These are phyloP conservation scores for Cartodere bifasciata DNA, from an alignment of 2,888 invertebrate species.

Conservation along the genomic window DNA sequence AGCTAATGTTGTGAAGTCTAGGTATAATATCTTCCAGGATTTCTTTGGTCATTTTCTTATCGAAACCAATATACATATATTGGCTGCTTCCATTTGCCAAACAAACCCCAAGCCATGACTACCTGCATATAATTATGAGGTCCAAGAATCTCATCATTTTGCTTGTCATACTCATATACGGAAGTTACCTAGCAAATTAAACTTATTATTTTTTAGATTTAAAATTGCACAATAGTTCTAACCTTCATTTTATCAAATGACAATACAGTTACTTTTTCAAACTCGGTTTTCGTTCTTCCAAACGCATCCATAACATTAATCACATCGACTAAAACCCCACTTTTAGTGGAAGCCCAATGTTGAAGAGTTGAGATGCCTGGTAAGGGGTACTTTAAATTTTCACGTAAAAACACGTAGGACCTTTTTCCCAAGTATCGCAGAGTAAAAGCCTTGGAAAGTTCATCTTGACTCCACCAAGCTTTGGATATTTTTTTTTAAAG, in stretches of 20 bases:
- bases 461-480: conserved; percentile 11
- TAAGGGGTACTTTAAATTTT: conserved; percentile 16
- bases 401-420: conserved; percentile 14
- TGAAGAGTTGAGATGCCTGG: conserved; percentile 16
- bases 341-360: conserved; percentile 16
- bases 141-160: conserved; percentile 19
- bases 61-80: conserved; percentile 21
- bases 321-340: conserved; percentile 15
- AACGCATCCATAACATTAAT: conserved; percentile 14
- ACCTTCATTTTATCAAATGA: conserved; percentile 19
- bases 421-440: conserved; percentile 15
- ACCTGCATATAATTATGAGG: conserved; percentile 20
- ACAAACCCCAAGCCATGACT: conserved; percentile 18
- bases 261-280: conserved; percentile 14
- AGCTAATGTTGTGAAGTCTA: conserved; percentile 15
- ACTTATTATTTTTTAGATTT: too few species aligned
- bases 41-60: conserved; percentile 21
- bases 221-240: too few species aligned
- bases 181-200: too few species aligned
- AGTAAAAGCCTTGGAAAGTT: conserved; percentile 15
- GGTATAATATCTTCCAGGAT: conserved; percentile 15
- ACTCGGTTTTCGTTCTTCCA: conserved; percentile 10
- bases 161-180: conserved; percentile 15
- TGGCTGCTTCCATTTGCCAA: conserved; percentile 20
- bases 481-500: conserved; percentile 8